A percentile compares a stretch with the other conserved stretches of the same genome.
Evolutionary conservation across 2,113 vertebrate genomes (phyloP).

Genomic region (Gambusia affinis): DNA sequence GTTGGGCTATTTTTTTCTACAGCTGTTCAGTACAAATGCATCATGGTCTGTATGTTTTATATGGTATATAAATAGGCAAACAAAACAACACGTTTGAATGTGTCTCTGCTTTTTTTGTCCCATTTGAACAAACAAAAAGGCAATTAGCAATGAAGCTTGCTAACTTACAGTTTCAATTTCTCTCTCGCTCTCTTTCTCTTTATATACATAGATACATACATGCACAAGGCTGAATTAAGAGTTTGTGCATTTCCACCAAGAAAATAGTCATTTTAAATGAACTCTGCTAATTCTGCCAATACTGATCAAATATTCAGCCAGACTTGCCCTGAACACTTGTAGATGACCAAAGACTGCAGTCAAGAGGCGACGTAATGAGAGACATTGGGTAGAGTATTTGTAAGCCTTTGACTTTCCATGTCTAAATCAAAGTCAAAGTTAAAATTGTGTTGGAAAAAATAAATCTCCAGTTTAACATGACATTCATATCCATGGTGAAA

Average conservation of each 20-base stretch:
- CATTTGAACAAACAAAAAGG: not conserved
- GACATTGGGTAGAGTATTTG: not conserved
- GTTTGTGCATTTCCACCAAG: no score
- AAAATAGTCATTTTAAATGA: not conserved
- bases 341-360: not conserved
- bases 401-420: not conserved
- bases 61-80: conserved; percentile 54
- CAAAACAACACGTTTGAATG: conserved; percentile 9
- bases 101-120: not conserved
- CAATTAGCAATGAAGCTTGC: conserved; percentile 11
- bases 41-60: conserved; percentile 65
- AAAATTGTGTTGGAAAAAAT: not conserved
- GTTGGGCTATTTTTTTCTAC: conserved; percentile 51
- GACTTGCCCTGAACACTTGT: not conserved
- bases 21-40: conserved; percentile 46
- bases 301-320: not conserved
- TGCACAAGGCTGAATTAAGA: not conserved
- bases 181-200: no score
- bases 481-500: not conserved
- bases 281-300: not conserved
- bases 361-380: not conserved
- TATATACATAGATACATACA: not conserved
- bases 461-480: not conserved
- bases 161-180: not conserved
- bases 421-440: not conserved